Evolutionary conservation across 2,797 vertebrate genomes (phyloP), one percentile per base, ranked within the genome.

Genomic region (Sarcoramphus papa): DNA sequence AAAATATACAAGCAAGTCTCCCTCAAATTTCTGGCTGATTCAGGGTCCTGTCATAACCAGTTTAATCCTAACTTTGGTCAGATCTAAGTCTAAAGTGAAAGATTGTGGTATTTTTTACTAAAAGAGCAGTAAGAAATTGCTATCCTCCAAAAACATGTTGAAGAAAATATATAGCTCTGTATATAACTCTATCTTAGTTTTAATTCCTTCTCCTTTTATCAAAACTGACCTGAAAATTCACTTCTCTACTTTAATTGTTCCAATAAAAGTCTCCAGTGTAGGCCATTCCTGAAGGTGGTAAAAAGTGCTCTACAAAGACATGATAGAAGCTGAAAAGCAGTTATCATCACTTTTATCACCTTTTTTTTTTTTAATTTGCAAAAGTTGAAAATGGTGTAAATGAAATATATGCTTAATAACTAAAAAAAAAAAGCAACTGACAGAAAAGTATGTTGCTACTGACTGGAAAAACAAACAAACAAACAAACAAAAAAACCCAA

Each of bases 61-160:
- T 83, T 95, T 40, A 86, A 81, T 63, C 6, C 15, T 87, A 80
- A 53, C 40, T 94, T 92, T 48, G 33, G 22, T 62, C 50, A 89
- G n/a, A 25, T 67, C 28, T 94, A 56, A 64, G 40, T 93, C 56
- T 48, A 54, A 93, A 90, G 62, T 31, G 69, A 93, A 94, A 88
- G 30, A 65, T 3, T 80, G 16, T 23, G 12, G 6, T 19, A 30
- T 45, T 64, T 83, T 59, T 79, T 74, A 48, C 54, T 87, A 67
- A 64, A 70, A 77, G 50, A 53, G 20, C 37, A 33, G 65, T 43
- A 68, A 87, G 33, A 93, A 90, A 77, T 78, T 51, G 5, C 8
- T 78, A 23, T 43, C 62, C 41, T 85, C 22, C 37, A 67, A 83
- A 95, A 85, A n/a, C 15, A 23, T 23, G 23, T 24, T 41, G 28